phyloP scores from a whole-genome alignment of 2,113 vertebrate genomes.

The Macroglossus sobrinus region DNA sequence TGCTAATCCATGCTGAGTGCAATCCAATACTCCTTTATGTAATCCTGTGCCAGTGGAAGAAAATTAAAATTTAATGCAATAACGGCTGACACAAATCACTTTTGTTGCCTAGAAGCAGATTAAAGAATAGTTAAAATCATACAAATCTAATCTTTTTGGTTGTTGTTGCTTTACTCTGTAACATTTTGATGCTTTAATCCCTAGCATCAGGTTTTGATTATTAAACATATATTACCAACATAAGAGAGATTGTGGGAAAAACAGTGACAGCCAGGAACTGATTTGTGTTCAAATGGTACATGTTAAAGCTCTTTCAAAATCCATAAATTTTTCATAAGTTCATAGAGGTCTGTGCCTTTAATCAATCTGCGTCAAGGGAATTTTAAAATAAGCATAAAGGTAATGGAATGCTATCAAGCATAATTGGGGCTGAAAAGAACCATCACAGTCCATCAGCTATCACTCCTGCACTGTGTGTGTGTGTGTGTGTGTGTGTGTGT shows the following conservation, averaged over 20 bases:
- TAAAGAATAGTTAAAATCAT: constrained; percentile 88
- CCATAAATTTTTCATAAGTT: constrained; percentile 79
- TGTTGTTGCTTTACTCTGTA: constrained; percentile 77
- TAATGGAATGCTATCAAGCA: constrained; percentile 75
- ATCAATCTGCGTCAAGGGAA: constrained; percentile 78
- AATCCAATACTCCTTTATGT: constrained; percentile 88
- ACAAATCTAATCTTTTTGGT: constrained; percentile 82
- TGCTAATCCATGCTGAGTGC: constrained; percentile 88
- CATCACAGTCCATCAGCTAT: constrained; percentile 22
- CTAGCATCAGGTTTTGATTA: constrained; percentile 79
- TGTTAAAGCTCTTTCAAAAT: constrained; percentile 76
- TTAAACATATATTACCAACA: constrained; percentile 77
- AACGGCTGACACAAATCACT: constrained; percentile 88
- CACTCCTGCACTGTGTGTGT: background rate
- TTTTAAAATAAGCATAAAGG: constrained; percentile 78
- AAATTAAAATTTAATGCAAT: constrained; percentile 92
- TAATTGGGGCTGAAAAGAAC: constrained; percentile 56
- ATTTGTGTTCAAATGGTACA: constrained; percentile 77
- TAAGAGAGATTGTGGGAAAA: constrained; percentile 70
- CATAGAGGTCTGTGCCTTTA: constrained; percentile 72
- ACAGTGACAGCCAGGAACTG: constrained; percentile 69
- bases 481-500: background rate
- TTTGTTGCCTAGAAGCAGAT: constrained; percentile 88
- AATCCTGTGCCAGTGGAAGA: constrained; percentile 86
- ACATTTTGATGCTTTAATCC: constrained; percentile 83